These are phyloP conservation scores for Galerucella nymphaeae DNA, from an alignment of 2,888 invertebrate genomes.

Conservation along the genomic window DNA sequence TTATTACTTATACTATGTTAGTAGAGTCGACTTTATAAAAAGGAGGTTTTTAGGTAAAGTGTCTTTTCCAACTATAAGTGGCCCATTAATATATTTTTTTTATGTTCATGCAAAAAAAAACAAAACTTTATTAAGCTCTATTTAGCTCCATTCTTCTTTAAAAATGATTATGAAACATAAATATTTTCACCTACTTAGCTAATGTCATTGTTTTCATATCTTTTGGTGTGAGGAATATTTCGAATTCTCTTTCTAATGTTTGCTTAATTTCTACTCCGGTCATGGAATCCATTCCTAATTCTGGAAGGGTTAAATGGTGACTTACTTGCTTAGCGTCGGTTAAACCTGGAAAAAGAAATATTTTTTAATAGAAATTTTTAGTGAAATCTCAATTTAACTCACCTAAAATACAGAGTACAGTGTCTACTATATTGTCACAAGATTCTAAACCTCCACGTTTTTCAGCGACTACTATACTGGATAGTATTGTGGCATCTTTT, in stretches of 20 bases:
- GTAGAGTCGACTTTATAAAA: no score
- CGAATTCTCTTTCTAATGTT: slow-evolving; percentile 88
- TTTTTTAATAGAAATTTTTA: neutral
- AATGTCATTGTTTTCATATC: slow-evolving; percentile 87
- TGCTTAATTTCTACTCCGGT: slow-evolving; percentile 98
- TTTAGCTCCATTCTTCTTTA: no score
- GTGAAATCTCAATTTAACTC: slow-evolving; percentile 61
- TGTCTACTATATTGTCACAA: slow-evolving; percentile 76
- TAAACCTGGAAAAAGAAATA: slow-evolving; percentile 33
- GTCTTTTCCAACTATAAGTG: no score
- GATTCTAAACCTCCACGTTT: slow-evolving; percentile 74
- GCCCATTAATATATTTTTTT: no score
- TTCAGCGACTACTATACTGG: slow-evolving; percentile 89
- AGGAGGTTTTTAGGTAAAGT: no score
- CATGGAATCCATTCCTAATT: slow-evolving; percentile 96
- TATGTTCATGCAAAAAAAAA: no score
- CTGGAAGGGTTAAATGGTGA: slow-evolving; percentile 80
- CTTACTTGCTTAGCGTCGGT: slow-evolving; percentile 76
- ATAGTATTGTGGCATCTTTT: slow-evolving; percentile 71
- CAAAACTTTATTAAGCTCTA: no score
- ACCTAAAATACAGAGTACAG: slow-evolving; percentile 73
- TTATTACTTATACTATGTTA: no score
- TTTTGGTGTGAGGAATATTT: slow-evolving; percentile 85
- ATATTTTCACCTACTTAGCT: slow-evolving; percentile 66
- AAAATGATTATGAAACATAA: neutral